These are phyloP conservation scores for Amphimallon solstitiale DNA, from an alignment of 2,888 invertebrate genomes.

Conservation along the genomic window DNA sequence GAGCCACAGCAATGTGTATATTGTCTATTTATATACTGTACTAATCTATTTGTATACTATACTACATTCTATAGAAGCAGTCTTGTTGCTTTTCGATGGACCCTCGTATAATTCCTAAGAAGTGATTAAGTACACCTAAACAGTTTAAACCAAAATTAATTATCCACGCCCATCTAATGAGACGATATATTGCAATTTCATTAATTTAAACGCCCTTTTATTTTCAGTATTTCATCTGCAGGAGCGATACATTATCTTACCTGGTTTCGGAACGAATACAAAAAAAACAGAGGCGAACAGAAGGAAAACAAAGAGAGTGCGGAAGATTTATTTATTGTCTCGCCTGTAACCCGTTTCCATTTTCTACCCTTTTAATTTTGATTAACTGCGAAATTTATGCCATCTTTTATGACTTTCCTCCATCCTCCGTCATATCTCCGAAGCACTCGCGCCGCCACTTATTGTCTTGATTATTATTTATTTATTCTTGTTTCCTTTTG, in stretches of 20 bases:
- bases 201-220: conserved; percentile 19
- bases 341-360: not conserved
- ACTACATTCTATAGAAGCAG: too few relatives aligned
- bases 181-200: conserved; percentile 10
- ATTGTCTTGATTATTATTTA: too few relatives aligned
- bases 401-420: not conserved
- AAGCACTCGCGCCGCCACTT: too few relatives aligned
- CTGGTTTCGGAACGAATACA: not conserved
- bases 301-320: not conserved
- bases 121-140: too few relatives aligned
- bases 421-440: too few relatives aligned
- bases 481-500: too few relatives aligned
- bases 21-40: too few relatives aligned
- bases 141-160: not conserved
- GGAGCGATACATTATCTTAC: conserved; percentile 9
- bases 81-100: too few relatives aligned
- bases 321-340: conserved; percentile 10
- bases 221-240: conserved; percentile 13
- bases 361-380: conserved; percentile 2
- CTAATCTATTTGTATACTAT: too few relatives aligned
- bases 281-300: not conserved
- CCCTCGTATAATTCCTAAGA: too few relatives aligned
- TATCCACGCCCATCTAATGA: not conserved
- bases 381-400: not conserved
- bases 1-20: too few relatives aligned